A percentile compares a stretch with the other conserved stretches of the same genome.
These are phyloP conservation scores for Slavum lentiscoides DNA, from an alignment of 2,888 invertebrate genomes.

Conservation along the genomic window DNA sequence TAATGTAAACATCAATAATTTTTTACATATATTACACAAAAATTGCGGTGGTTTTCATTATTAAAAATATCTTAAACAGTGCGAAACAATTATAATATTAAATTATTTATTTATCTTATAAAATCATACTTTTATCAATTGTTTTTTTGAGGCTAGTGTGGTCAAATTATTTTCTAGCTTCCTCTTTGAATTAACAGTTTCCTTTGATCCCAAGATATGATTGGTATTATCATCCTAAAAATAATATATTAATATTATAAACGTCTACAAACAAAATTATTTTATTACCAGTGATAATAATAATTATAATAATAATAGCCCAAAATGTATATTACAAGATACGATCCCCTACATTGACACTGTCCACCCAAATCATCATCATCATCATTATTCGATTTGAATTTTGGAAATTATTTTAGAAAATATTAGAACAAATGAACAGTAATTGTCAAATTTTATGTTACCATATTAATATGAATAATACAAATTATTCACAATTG, in stretches of 20 bases:
- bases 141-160: background rate
- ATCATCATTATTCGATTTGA: background rate
- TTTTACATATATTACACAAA: background rate
- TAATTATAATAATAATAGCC: background rate
- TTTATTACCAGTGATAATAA: background rate
- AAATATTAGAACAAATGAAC: background rate
- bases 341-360: background rate
- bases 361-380: background rate
- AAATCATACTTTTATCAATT: conserved; percentile 21
- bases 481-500: background rate
- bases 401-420: background rate
- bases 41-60: background rate
- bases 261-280: background rate
- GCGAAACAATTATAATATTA: conserved; percentile 4
- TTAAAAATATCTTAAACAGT: conserved; percentile 1
- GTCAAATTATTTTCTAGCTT: conserved; percentile 2
- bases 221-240: conserved; percentile 7
- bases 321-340: background rate
- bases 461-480: background rate
- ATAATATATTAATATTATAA: background rate
- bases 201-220: background rate
- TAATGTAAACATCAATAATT: too few relatives aligned
- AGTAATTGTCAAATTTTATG: background rate
- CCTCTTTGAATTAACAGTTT: conserved; percentile 2
- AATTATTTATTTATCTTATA: conserved; percentile 25